Base-by-base conservation (phyloP, 2,797 vertebrate species). In the Clarias fuscus region DNA sequence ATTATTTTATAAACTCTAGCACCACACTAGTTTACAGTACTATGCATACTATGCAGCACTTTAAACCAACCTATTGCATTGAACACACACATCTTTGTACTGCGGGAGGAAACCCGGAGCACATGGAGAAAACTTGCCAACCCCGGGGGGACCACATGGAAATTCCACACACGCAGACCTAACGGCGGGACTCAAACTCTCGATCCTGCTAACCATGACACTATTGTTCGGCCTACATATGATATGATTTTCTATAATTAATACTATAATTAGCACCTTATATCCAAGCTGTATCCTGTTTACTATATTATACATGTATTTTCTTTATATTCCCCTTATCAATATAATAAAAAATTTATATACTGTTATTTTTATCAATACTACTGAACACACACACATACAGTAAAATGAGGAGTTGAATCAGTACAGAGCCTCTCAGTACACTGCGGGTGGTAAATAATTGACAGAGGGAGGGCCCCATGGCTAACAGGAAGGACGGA, bases 391-490 rank as follows among this genome's bases (percentile, higher is more conserved):
- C 11, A 48, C 73, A n/a, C 43, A 83, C 67, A 71, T 58, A 75
- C 30, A 80, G n/a, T 27, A 88, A 88, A 84, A 77, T 59, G 40
- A 86, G 72, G 43, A 71, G 86, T 89, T 88, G 85, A 78, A 91
- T 89, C 62, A 89, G 88, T 90, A 90, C 93, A 88, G 86, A 89
- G 89, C 85, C 88, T 77, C 81, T 88, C 89, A 87, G 87, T 89
- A 89, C 87, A 71, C 81, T 65, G 89, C 88, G 85, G 86, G 62
- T n/a, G 33, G 91, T 93, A 88, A 93, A 94, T 93, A 91, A 94
- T 91, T 92, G 82, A 94, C 86, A 5, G 14, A 76, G 40, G 80
- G 70, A 84, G 85, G 86, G 65, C 88, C 76, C 81, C 77, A 88
- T 83, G 83, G 91, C 86, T 92, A 89, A 91, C 86, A 90, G 86